phyloP scores from a whole-genome alignment of 2,888 invertebrate species.

The Odontocolon sp. region DNA sequence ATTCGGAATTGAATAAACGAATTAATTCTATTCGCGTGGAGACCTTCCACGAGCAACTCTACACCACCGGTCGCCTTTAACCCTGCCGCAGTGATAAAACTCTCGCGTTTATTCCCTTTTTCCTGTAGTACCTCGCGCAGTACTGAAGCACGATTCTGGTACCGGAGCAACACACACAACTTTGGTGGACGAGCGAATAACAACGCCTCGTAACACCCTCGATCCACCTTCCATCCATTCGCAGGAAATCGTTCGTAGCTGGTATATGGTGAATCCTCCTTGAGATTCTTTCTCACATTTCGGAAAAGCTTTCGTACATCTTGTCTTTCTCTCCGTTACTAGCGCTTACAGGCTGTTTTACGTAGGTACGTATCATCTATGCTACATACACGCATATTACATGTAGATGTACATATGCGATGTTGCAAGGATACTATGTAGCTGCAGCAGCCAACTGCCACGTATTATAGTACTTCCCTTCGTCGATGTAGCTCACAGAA shows the following conservation, averaged over 20 bases:
- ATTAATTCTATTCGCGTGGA: background rate
- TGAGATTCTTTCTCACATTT: background rate
- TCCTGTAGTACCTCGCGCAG: too few relatives aligned
- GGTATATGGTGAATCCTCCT: constrained; percentile 53
- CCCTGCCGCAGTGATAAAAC: constrained; percentile 34
- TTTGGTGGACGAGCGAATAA: constrained; percentile 42
- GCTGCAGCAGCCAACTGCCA: constrained; percentile 20
- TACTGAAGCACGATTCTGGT: too few relatives aligned
- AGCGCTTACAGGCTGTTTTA: constrained; percentile 24
- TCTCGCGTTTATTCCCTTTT: constrained; percentile 19
- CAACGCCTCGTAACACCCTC: constrained; percentile 51
- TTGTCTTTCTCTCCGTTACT: background rate
- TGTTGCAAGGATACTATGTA: too few relatives aligned
- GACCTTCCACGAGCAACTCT: background rate
- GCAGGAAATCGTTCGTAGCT: constrained; percentile 48
- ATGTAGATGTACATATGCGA: background rate
- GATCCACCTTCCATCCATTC: constrained; percentile 42
- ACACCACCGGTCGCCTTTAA: background rate
- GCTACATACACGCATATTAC: constrained; percentile 25
- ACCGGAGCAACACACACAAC: background rate
- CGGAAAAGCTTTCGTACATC: background rate
- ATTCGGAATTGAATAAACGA: background rate
- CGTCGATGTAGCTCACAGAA: constrained; percentile 38
- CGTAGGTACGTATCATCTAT: background rate
- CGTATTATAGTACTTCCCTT: constrained; percentile 32